Percentiles rank a stretch among this genome's conserved stretches.
Conservation (phyloP, 2,888 invertebrate species). For the Pantelozetes paolii region DNA sequence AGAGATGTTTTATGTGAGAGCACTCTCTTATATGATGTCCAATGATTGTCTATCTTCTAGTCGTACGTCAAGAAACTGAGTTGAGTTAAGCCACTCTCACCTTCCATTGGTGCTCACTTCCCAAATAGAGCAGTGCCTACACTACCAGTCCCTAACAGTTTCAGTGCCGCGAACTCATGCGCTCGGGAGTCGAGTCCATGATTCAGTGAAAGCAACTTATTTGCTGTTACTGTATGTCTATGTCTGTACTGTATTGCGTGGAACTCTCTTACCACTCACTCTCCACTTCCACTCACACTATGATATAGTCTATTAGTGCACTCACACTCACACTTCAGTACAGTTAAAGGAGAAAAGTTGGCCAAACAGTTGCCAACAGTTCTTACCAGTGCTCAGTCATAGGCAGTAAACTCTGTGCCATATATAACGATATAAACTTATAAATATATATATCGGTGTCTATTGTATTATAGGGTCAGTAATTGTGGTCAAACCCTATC, state of each 20-base stretch:
- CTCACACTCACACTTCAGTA: conserved; percentile 10
- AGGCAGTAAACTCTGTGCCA: not conserved
- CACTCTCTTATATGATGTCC: conserved; percentile 21
- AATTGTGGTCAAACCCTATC: conserved; percentile 12
- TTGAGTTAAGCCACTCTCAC: conserved; percentile 29
- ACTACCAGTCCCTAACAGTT: not conserved
- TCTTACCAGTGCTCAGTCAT: conserved; percentile 8
- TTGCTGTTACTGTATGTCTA: too few species aligned
- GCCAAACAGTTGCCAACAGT: conserved; percentile 7
- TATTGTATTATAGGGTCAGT: conserved; percentile 21
- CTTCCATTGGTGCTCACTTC: conserved; percentile 31
- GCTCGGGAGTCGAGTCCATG: conserved; percentile 5
- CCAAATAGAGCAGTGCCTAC: conserved; percentile 20
- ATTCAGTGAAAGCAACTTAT: conserved; percentile 22
- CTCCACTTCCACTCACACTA: conserved; percentile 24
- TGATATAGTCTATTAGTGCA: conserved; percentile 32
- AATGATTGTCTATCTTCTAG: conserved; percentile 36
- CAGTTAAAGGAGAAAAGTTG: conserved; percentile 4
- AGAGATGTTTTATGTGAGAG: not conserved
- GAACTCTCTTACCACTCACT: conserved; percentile 29
- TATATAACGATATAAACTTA: conserved; percentile 25
- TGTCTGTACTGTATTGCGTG: conserved; percentile 23
- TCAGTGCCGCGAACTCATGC: conserved; percentile 14
- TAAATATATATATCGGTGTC: conserved; percentile 13
- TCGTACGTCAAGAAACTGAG: conserved; percentile 32